Conservation (phyloP, 37 sponge, comb jelly and placozoan species). For the Beroe forskalii region DNA sequence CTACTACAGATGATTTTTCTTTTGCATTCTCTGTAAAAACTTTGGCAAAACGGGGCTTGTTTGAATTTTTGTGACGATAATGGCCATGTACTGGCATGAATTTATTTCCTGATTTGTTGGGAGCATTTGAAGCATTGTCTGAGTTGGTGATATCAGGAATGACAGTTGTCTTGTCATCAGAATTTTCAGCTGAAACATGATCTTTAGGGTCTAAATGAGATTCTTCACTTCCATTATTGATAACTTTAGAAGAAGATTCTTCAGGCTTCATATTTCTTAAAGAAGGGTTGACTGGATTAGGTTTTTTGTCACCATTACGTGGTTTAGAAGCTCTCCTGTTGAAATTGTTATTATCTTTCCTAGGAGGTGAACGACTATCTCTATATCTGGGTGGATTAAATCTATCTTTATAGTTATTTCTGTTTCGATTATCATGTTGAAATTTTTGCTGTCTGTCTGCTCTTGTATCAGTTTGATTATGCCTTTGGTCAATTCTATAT, state of each 20-base stretch:
- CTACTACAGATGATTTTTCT: neutral
- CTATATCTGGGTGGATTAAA: neutral
- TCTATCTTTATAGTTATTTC: neutral
- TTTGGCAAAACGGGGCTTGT: constrained; percentile 47
- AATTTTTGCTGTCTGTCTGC: neutral
- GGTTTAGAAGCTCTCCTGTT: neutral
- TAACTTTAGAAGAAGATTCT: neutral
- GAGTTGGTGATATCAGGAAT: neutral
- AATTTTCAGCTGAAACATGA: neutral
- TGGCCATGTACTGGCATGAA: constrained; percentile 9
- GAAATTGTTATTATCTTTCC: neutral
- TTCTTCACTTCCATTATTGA: neutral
- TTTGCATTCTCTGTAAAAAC: constrained; percentile 34
- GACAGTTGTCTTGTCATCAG: neutral
- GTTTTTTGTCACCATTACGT: neutral
- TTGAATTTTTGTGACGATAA: constrained; percentile 49
- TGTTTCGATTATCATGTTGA: neutral
- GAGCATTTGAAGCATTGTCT: neutral
- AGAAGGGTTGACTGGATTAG: too few species aligned
- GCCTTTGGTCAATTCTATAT: neutral
- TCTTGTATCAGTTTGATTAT: neutral
- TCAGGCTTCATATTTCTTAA: neutral
- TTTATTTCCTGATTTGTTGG: too few species aligned
- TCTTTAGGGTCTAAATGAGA: neutral
- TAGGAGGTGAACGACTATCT: neutral